phyloP scores from a whole-genome alignment of 2,113 vertebrate species.

The Harpagus bidentatus region DNA sequence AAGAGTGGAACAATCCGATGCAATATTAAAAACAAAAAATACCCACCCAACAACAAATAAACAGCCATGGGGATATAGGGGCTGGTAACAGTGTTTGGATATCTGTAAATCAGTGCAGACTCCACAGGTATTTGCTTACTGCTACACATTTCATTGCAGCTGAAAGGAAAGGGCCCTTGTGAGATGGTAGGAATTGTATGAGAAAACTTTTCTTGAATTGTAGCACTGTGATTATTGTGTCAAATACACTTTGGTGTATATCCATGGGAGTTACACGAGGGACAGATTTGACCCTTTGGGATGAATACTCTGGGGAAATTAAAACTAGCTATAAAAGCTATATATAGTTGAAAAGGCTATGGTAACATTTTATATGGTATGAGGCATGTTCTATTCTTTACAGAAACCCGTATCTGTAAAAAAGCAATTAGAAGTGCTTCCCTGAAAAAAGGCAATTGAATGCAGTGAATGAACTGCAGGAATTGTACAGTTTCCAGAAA shows the following conservation, averaged over 20 bases:
- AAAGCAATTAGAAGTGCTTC: conserved; percentile 58
- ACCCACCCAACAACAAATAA: conserved; percentile 12
- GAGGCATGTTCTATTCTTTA: conserved; percentile 34
- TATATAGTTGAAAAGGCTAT: conserved; percentile 31
- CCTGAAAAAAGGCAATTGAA: conserved; percentile 43
- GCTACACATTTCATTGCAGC: not conserved
- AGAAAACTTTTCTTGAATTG: not conserved
- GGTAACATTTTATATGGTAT: not conserved
- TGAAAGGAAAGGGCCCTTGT: not conserved
- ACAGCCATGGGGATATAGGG: not conserved
- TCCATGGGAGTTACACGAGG: not conserved
- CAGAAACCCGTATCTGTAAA: conserved; percentile 52
- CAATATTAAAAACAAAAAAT: not conserved
- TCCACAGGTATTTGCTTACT: not conserved
- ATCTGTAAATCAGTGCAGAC: conserved; percentile 11
- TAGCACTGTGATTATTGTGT: not conserved
- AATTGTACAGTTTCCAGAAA: conserved; percentile 61
- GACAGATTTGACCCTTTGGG: conserved; percentile 6
- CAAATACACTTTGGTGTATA: not conserved
- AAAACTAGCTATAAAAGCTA: conserved; percentile 30
- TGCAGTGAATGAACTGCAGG: conserved; percentile 53
- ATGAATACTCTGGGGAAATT: conserved; percentile 28
- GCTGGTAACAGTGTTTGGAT: not conserved
- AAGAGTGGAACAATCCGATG: not conserved
- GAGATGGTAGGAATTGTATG: not conserved